Base-by-base conservation (phyloP, 2,797 vertebrate genomes). In the Prionace glauca region DNA sequence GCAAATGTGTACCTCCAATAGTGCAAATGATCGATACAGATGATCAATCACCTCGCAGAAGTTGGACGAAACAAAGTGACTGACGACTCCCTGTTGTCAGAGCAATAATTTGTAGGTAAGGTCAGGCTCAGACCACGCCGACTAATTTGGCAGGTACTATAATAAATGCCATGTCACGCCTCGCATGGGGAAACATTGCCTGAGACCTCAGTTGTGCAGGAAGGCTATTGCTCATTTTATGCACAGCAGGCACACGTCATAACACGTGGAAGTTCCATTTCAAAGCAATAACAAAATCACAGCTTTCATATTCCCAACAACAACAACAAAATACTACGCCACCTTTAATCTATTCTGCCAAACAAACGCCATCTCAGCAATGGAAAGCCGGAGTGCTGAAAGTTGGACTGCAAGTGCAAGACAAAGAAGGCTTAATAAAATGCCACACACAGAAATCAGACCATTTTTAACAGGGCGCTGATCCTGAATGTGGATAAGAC, bases 371-470 rank as follows among this genome's bases (percentile, higher is more conserved):
- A 5, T 12, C 69, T 77, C 45, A 22, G 69, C 45, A 29, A 50
- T 56, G 93, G 29, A 60, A 26, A 56, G 29, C 41, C 26, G 71
- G 4, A 20, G 45, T 95, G 93, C 71, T 56, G 69, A 94, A 74
- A 94, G 41, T 16, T 72, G n/a, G 32, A 45, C 41, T 45, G 65
- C 24, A 0, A 65, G 91, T 9, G 24, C 36, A 41, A 56, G 67
- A 94, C 93, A 95, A 95, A 95, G n/a, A 71, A 77, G 29, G 10
- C 14, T 45, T 60, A 36, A 77, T 95, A 74, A 95, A 95, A 95
- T 95, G 45, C 93, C 93, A 95, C 71, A 77, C 93, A 77, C 77
- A 95, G 93, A 71, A 95, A 74, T 74, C 93, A 74, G 71, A 77
- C 74, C 8, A 74, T 95, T 95, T 94, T 95, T 74, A 95, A 94